Evolutionary conservation across 2,888 invertebrate genomes (phyloP).

Genomic region (Eudasyphora cyanicolor): DNA sequence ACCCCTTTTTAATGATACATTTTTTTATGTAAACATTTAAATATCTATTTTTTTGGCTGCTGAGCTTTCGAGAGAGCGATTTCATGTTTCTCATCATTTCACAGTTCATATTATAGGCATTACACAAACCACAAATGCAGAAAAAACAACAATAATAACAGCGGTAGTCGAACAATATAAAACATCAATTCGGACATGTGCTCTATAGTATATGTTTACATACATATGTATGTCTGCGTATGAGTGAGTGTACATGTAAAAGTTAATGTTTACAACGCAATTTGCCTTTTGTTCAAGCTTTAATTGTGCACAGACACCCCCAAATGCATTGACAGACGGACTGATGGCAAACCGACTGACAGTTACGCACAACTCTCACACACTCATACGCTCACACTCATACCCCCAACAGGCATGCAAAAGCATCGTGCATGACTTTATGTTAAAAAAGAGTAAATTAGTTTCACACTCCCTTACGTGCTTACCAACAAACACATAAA

Average conservation of each 20-base stretch:
- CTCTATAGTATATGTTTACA: neutral
- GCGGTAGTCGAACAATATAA: neutral
- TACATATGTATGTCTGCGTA: neutral
- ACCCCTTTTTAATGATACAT: neutral
- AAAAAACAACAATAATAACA: slow-evolving; percentile 11
- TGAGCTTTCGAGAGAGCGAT: neutral
- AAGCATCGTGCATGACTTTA: neutral
- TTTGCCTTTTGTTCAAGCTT: slow-evolving; percentile 28
- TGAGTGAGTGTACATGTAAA: neutral
- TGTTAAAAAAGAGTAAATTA: slow-evolving; percentile 33
- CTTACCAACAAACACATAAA: too few species aligned
- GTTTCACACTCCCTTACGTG: neutral
- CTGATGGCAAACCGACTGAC: neutral
- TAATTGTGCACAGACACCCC: slow-evolving; percentile 13
- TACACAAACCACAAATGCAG: neutral
- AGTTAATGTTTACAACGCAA: slow-evolving; percentile 35
- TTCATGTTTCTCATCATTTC: neutral
- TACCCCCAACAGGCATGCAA: too few species aligned
- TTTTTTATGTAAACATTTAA: neutral
- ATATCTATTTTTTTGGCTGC: neutral
- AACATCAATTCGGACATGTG: neutral
- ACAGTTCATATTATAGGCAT: slow-evolving; percentile 5
- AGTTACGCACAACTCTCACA: neutral
- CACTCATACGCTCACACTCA: neutral
- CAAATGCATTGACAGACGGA: neutral